Conservation (phyloP, 2,888 invertebrate genomes). For the Ichneumon xanthorius region DNA sequence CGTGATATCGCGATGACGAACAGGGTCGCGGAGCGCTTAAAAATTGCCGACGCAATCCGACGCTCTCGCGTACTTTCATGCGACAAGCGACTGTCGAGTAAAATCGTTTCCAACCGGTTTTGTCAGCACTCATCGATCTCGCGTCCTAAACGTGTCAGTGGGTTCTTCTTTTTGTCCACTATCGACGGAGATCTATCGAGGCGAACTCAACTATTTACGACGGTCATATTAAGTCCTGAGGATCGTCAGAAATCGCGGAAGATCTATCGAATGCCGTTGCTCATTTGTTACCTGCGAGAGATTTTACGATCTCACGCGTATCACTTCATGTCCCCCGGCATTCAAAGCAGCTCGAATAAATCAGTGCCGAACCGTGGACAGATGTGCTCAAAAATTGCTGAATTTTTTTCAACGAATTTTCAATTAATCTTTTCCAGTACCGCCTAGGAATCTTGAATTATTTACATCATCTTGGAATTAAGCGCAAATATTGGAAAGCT, state of each 20-base stretch:
- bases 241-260: not conserved
- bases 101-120: slow-evolving; percentile 11
- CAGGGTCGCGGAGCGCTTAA: slow-evolving; percentile 22
- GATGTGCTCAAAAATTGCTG: not conserved
- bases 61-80: slow-evolving; percentile 2
- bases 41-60: not conserved
- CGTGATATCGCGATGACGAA: slow-evolving; percentile 27
- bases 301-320: not conserved
- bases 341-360: slow-evolving; percentile 8
- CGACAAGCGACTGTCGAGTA: not conserved
- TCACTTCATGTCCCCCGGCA: not conserved
- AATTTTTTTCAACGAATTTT: too few relatives aligned
- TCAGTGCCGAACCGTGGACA: not conserved
- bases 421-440: too few relatives aligned
- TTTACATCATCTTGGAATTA: too few relatives aligned
- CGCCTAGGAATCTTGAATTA: too few relatives aligned
- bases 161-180: not conserved
- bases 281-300: not conserved
- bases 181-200: not conserved
- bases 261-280: not conserved
- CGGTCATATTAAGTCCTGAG: not conserved
- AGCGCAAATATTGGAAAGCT: too few relatives aligned
- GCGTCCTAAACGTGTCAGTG: slow-evolving; percentile 1
- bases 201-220: not conserved
- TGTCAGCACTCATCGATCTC: slow-evolving; percentile 17